A percentile compares a stretch with the other conserved stretches of the same genome.
Conservation (phyloP, 2,113 vertebrate genomes). For the Actinemys pallida region DNA sequence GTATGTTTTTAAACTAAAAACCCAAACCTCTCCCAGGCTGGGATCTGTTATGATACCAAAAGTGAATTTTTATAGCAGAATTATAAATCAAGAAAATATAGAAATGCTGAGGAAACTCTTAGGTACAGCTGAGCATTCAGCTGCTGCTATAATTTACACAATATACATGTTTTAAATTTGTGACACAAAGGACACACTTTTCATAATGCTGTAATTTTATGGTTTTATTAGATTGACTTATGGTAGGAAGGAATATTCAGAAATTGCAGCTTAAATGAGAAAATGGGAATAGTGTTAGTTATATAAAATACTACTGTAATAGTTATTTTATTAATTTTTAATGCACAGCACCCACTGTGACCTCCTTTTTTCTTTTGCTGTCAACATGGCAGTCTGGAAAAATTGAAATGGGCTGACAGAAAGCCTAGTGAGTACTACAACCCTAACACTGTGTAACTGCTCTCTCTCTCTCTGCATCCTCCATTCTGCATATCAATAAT, state of each 20-base stretch:
- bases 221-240: slow-evolving; percentile 79
- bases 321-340: slow-evolving; percentile 87
- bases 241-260: slow-evolving; percentile 75
- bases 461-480: slow-evolving; percentile 21
- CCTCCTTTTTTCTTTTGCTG: slow-evolving; percentile 80
- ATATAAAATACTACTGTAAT: slow-evolving; percentile 86
- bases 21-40: not conserved
- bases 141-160: slow-evolving; percentile 48
- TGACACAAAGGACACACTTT: slow-evolving; percentile 67
- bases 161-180: slow-evolving; percentile 58
- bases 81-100: slow-evolving; percentile 54
- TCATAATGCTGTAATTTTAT: slow-evolving; percentile 69
- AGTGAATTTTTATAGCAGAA: slow-evolving; percentile 43
- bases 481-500: slow-evolving; percentile 54
- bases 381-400: slow-evolving; percentile 80
- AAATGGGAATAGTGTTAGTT: slow-evolving; percentile 81
- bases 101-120: slow-evolving; percentile 43
- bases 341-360: slow-evolving; percentile 81
- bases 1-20: slow-evolving; percentile 24
- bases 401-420: slow-evolving; percentile 79
- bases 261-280: slow-evolving; percentile 81
- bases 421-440: slow-evolving; percentile 20
- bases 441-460: slow-evolving; percentile 41
- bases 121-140: slow-evolving; percentile 49
- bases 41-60: not conserved